Conservation (phyloP, 2,113 vertebrate genomes). For the Pterocles burchelli region DNA sequence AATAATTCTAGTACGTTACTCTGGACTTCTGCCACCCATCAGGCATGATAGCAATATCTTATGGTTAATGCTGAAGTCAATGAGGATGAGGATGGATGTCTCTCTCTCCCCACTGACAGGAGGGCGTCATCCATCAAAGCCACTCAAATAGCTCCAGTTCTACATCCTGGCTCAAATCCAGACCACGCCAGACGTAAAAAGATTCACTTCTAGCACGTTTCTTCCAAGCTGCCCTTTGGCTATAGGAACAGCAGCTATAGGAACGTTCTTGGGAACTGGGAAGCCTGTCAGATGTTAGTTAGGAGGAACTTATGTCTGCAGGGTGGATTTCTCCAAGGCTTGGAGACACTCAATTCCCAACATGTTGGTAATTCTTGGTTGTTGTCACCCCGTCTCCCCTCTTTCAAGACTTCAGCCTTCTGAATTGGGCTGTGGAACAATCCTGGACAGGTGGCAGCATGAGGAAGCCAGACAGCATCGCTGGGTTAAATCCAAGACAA, state of each 20-base stretch:
- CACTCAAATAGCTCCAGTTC: neutral
- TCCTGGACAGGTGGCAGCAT: neutral
- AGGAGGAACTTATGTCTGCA: neutral
- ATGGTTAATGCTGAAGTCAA: conserved; percentile 39
- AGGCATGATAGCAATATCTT: conserved; percentile 3
- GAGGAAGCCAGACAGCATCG: neutral
- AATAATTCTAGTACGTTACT: conserved; percentile 3
- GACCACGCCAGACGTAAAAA: neutral
- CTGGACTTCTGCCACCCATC: conserved; percentile 34
- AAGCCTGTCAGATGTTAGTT: neutral
- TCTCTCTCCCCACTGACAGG: neutral
- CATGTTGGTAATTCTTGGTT: neutral
- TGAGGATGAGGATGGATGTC: conserved; percentile 52
- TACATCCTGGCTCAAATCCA: neutral
- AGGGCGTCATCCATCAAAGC: neutral
- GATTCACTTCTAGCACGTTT: neutral
- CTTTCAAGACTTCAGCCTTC: neutral
- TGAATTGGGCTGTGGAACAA: neutral
- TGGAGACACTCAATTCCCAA: neutral
- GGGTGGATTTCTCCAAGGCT: neutral
- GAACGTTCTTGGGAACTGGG: neutral
- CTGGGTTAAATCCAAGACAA: neutral
- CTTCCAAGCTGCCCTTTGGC: neutral
- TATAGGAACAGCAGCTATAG: neutral
- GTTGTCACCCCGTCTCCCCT: neutral